Evolutionary conservation across 2,888 invertebrate species (phyloP), one percentile per base, ranked within the genome.

Genomic region (Tetramorium bicarinatum): DNA sequence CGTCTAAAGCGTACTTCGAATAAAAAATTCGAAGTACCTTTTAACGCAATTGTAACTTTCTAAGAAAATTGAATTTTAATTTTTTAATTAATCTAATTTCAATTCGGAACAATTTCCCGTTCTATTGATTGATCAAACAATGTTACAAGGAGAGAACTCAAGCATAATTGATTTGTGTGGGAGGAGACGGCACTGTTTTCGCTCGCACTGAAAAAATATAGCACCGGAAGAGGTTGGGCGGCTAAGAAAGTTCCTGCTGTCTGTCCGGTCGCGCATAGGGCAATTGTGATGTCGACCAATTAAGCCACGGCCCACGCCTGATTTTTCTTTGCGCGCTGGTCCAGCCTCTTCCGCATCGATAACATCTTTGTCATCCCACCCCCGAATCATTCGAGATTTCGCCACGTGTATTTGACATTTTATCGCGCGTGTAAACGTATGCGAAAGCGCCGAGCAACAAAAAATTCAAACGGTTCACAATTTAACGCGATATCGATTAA

Each of bases 151-250:
- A 79, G 66, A 29, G 54, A 75, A 71, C 18, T 25, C 76, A 75
- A 67, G 62, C 49, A 56, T 66, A 83, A 84, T 80, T 59, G 59
- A 85, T 84, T 56, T 69, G 84, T 84, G 89, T 89, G 86, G 85
- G 90, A 85, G 87, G 89, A 84, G n/a, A 62, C 71, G 71, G 71
- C 80, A 84, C 79, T 62, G 85, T 87, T 88, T 90, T 87, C 85
- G 87, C 80, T 69, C 64, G 74, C 72, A 66, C 56, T 83, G 84
- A 89, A 89, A 64, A 90, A 87, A 89, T 88, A 67, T 59, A 25
- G 69, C 69, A 86, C 82, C 91, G 91, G 91, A 91, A 91, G 88
- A 90, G 89, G 90, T 76, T 91, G 88, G 87, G 89, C 88, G 75
- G 75, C 61, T 56, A 91, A 88, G 91, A 90, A 90, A 91, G 87